Base-by-base conservation (phyloP, 2,888 invertebrate genomes). In the Noctua janthina region DNA sequence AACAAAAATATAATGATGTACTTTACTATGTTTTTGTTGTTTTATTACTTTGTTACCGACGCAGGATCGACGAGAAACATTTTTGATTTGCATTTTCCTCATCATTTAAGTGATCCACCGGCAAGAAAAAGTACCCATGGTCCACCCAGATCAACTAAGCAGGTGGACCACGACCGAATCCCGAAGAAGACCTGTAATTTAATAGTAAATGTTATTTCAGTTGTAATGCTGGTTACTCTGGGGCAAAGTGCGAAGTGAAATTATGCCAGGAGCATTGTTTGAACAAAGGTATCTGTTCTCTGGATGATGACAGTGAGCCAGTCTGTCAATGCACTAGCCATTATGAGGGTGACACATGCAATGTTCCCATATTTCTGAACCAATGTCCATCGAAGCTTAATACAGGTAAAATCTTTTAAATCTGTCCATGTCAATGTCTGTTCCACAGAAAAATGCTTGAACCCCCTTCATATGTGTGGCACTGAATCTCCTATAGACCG, bases 181-280 rank as follows among this genome's bases (percentile, higher is more conserved):
- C 43, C 43, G 43, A 10, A 15, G 43, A 10, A 15, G 13, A n/a
- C 13, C n/a, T 35, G 35, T 64, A 64, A 64, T 17, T 2, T 35
- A 15, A 23, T 11, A 29, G 2, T 35, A 17, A 17, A 17, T 35
- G n/a, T 46, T 46, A 46, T 68, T 68, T 91, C 92, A 96, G 97
- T n/a, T 97, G 97, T 86, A 90, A 91, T 23, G 86, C 84, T 17
- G 95, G 95, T 13, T 97, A 93, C 86, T 90, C 87, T 1, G 97
- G 97, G 3, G 78, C 88, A 1, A 93, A 97, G 71, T 97, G 97
- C 85, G 97, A 97, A 83, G 89, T 92, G 0, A 93, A 29, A 8
- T 23, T 10, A 23, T 68, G 78, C 29, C 15, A 68, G n/a, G 68
- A n/a, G 4, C n/a, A 68, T n/a, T 68, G 68, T 39, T 39, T 66